phyloP scores from a whole-genome alignment of 30 jellyfish, hydroid and myxozoan genomes.

The Haliclystus octoradiatus region DNA sequence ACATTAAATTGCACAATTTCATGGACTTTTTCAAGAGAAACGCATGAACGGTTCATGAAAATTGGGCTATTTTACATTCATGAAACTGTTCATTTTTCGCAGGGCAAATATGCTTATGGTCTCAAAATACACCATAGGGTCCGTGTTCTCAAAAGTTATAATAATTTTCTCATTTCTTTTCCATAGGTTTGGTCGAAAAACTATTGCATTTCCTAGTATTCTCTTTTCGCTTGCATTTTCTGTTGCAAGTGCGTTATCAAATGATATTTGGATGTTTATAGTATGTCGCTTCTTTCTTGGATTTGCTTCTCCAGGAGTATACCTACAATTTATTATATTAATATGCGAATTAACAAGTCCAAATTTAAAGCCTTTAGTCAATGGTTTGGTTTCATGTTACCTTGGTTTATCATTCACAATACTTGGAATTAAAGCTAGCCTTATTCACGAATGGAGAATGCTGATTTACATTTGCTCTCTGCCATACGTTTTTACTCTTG shows the following conservation, averaged over 20 bases:
- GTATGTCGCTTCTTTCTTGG: constrained; percentile 38
- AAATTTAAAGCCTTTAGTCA: constrained; percentile 35
- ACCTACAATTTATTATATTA: constrained; percentile 12
- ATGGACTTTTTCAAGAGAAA: too few species aligned
- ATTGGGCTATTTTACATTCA: too few species aligned
- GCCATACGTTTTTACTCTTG: constrained; percentile 8
- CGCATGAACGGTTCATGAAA: too few species aligned
- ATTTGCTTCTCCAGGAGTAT: constrained; percentile 31
- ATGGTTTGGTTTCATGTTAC: constrained; percentile 24
- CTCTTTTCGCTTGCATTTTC: constrained; percentile 10
- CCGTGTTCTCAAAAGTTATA: too few species aligned
- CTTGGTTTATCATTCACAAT: constrained; percentile 29
- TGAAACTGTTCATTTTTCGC: too few species aligned
- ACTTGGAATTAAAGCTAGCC: constrained; percentile 40
- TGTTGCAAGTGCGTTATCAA: constrained; percentile 58
- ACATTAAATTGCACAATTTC: too few species aligned
- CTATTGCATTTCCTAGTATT: constrained; percentile 19
- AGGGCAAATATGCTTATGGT: too few species aligned
- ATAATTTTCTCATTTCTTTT: too few species aligned
- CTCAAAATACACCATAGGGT: too few species aligned
- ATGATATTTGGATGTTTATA: constrained; percentile 33
- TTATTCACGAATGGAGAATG: constrained; percentile 46
- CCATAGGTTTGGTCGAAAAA: constrained; percentile 63
- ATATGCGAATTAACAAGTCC: constrained; percentile 48
- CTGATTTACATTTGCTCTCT: constrained; percentile 8